Evolutionary conservation across 2,797 vertebrate genomes (phyloP).

Genomic region (Euphonia xanthogaster): DNA sequence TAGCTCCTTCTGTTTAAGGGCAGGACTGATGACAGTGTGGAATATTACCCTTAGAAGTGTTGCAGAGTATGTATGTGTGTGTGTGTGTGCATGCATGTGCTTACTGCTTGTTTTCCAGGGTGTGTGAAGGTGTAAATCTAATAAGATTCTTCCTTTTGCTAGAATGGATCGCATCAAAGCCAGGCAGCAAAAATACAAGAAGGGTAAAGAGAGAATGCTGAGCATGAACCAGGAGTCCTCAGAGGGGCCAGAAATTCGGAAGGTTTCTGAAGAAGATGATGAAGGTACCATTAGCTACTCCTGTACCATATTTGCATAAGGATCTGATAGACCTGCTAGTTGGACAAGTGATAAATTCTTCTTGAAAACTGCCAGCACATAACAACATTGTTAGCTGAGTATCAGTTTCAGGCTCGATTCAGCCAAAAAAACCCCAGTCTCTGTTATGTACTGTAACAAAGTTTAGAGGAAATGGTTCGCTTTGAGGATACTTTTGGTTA

Average conservation of each 20-base stretch:
- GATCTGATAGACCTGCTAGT: neutral
- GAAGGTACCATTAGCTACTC: slow-evolving; percentile 77
- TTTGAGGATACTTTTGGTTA: neutral
- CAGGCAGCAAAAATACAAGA: slow-evolving; percentile 97
- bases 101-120: neutral
- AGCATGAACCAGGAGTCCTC: slow-evolving; percentile 89
- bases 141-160: slow-evolving; percentile 56
- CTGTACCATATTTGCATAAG: neutral
- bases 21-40: neutral
- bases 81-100: neutral
- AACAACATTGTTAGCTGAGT: neutral
- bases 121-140: neutral
- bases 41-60: neutral
- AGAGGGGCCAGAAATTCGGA: slow-evolving; percentile 83
- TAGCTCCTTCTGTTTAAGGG: neutral
- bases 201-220: slow-evolving; percentile 96
- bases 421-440: too few species aligned
- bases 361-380: neutral
- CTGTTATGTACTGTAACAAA: neutral
- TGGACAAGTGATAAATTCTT: neutral
- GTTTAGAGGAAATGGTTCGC: neutral
- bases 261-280: slow-evolving; percentile 82
- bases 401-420: neutral
- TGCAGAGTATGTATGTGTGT: neutral
- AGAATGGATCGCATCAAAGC: slow-evolving; percentile 99